These are phyloP conservation scores for Spinus olivaceus DNA, from an alignment of 2,797 vertebrate species.

Conservation along the genomic window DNA sequence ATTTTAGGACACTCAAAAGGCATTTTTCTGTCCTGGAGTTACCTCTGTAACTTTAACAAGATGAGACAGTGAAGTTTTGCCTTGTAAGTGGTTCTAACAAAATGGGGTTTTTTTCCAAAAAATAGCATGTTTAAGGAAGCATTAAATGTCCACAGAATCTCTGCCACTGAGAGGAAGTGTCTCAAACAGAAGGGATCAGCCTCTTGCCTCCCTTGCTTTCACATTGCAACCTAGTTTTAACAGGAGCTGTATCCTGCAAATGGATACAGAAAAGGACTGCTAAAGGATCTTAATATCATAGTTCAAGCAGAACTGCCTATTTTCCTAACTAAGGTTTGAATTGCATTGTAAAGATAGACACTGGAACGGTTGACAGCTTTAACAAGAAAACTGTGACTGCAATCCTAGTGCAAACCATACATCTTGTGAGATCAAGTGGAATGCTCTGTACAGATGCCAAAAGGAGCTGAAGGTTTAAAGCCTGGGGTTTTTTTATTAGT, in stretches of 20 bases:
- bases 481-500: conserved; percentile 42
- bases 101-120: neutral
- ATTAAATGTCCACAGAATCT: neutral
- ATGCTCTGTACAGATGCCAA: conserved; percentile 62
- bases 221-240: neutral
- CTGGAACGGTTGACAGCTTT: conserved; percentile 50
- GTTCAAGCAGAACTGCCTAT: conserved; percentile 43
- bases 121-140: neutral
- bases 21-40: neutral
- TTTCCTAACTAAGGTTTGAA: conserved; percentile 47
- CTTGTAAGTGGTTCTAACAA: neutral
- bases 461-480: conserved; percentile 51
- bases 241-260: neutral
- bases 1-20: conserved; percentile 22
- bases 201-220: neutral
- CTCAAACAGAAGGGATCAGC: conserved; percentile 10
- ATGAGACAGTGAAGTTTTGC: conserved; percentile 23
- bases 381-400: conserved; percentile 63
- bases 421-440: conserved; percentile 64
- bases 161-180: neutral
- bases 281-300: conserved; percentile 9
- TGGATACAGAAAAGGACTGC: neutral
- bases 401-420: conserved; percentile 58
- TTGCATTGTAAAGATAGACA: conserved; percentile 62
- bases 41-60: conserved; percentile 30